Evolutionary conservation across 53 echinoderm and acorn worm species (phyloP).

Genomic region (Holothuria scabra): DNA sequence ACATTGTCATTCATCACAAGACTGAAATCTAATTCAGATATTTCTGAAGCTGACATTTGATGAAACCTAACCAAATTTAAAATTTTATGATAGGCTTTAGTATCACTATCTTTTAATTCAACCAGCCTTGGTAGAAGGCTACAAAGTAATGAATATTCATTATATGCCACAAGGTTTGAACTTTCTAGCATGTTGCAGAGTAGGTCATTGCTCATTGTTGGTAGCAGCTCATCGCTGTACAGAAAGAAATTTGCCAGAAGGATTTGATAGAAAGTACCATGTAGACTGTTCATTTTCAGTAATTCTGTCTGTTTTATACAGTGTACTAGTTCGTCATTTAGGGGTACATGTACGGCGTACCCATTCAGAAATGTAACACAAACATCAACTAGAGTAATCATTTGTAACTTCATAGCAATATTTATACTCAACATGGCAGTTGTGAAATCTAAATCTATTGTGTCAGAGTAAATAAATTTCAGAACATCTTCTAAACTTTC

Average conservation of each 20-base stretch:
- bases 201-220: neutral
- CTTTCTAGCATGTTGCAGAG: neutral
- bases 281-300: neutral
- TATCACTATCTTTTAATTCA: neutral
- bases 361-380: neutral
- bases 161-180: neutral
- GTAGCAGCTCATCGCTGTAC: neutral
- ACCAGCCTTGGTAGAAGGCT: neutral
- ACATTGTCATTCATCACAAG: too few species aligned
- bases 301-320: neutral
- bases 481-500: neutral
- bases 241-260: conserved; percentile 29
- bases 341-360: neutral
- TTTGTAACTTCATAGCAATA: conserved; percentile 1
- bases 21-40: too few species aligned
- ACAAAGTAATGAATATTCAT: neutral
- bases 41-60: conserved; percentile 23
- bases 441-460: conserved; percentile 2
- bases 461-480: conserved; percentile 1
- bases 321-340: conserved; percentile 1
- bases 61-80: conserved; percentile 4
- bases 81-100: neutral
- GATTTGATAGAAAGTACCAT: neutral
- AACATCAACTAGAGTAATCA: neutral
- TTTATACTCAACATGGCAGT: neutral